A percentile compares a stretch with the other conserved stretches of the same genome.
Conservation (phyloP, 2,113 vertebrate genomes). For the Xenus cinereus region DNA sequence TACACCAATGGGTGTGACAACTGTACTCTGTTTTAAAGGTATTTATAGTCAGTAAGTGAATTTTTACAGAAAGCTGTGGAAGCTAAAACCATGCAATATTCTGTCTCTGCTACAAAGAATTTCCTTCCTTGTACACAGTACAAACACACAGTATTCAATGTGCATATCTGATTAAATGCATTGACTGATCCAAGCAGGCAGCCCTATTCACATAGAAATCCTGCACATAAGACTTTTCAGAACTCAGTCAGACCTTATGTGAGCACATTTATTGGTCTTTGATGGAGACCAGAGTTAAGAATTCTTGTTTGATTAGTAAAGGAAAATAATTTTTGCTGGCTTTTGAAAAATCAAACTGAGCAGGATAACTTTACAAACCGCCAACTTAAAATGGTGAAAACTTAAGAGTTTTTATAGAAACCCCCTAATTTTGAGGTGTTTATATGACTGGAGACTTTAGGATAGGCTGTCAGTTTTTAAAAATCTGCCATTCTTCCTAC, state of each 20-base stretch:
- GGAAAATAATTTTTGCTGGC: not conserved
- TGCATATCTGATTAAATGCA: not conserved
- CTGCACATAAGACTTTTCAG: not conserved
- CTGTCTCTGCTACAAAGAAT: not conserved
- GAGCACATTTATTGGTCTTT: not conserved
- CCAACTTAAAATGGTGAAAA: not conserved
- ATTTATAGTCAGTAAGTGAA: not conserved
- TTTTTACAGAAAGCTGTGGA: not conserved
- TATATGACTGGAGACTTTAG: not conserved
- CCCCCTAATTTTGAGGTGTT: not conserved
- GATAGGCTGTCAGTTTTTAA: not conserved
- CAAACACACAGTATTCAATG: not conserved
- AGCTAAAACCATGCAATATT: not conserved
- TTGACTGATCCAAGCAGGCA: not conserved
- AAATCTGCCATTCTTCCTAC: not conserved
- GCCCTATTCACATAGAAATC: not conserved
- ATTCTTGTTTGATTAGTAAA: not conserved
- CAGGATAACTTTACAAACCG: not conserved
- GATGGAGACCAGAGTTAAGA: not conserved
- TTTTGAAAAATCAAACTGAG: not conserved
- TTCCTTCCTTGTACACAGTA: not conserved
- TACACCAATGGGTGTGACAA: not conserved
- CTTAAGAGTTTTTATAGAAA: not conserved
- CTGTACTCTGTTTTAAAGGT: not conserved
- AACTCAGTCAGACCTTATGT: not conserved